Base-by-base conservation (phyloP, 37 sponge, comb jelly and placozoan species). In the Axinella damicornis region DNA sequence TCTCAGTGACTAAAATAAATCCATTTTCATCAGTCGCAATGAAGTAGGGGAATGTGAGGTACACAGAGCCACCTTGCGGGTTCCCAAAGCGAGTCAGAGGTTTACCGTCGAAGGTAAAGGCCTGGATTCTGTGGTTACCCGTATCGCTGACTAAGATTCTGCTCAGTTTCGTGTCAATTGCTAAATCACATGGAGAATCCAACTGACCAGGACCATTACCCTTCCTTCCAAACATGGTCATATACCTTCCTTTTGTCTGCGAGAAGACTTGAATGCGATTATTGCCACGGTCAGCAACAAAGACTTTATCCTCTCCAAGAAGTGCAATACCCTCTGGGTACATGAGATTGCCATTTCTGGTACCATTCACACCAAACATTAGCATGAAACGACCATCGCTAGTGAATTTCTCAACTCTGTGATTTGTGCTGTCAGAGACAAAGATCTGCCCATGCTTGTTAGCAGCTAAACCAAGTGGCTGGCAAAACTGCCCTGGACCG, bases 251-350 rank as follows among this genome's bases (percentile, higher is more conserved):
- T 33, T 71, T 72, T 37, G 2, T 71, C 54, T 86, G 80, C 22
- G 41, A 61, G 37, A 79, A 86, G 40, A 78, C 69, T 65, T 79
- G 80, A 16, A 86, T 72, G n/a, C 79, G 40, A 65, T 86, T 58
- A 34, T 86, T 86, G 6, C 87, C 87, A 1, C 34, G 20, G 27
- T 86, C 87, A n/a, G 78, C 80, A 12, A 86, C 87, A 46, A 33
- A 86, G 38, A 78, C 39, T 22, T 40, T 78, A 17, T 86, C 87
- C n/a, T 63, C 73, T 52, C 71, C 65, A 5, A 65, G 56, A 24
- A 79, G 53, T 2, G 87, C 62, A 4, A 86, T 35, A 13, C 80
- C 79, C 73, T 86, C 87, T 0, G 87, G 87, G 28, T 19, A 61
- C 34, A 19, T 35, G 13, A 86, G 46, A 13, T 22, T 30, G 18